Base-by-base conservation (phyloP, 2,113 vertebrate genomes). In the Octodon degus region DNA sequence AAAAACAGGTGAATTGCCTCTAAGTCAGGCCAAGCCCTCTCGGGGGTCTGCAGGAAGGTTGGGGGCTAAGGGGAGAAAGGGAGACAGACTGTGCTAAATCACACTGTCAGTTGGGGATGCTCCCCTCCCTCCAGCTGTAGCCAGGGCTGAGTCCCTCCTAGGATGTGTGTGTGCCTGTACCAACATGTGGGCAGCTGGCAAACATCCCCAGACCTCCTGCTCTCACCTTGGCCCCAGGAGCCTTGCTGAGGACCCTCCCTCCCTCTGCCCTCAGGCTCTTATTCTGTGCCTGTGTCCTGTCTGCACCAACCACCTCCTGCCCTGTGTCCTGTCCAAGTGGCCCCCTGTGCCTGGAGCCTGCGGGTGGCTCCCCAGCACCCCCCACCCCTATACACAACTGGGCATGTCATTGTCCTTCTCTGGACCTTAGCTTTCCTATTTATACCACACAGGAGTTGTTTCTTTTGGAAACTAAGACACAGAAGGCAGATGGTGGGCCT, bases 1-100 rank as follows among this genome's bases (percentile, higher is more conserved):
- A 97, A 98, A 98, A 98, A 95, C 97, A 98, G 97, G 97, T 97
- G 96, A 97, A 97, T 96, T 76, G 85, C 86, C 79, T 97, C 55
- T 82, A 88, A 91, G 94, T 94, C 86, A 90, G 92, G 27, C 97
- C 91, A 88, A 93, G 94, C 90, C 93, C 67, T 92, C 92, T 91
- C 89, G 68, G 20, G 86, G 95, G 93, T 96, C 94, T 97, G 67
- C 10, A 34, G 85, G 67, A 96, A 95, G 96, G 37, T 65, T 96
- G 96, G 79, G 95, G 88, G 88, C 62, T 77, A 62, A 95, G 91
- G 14, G 62, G 89, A 90, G 83, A 96, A 80, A 92, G 50, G 84
- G 50, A 95, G 86, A 96, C 50, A 95, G 86, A 96, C 76, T 90
- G 90, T 96, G 97, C 97, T 97, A 95, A 97, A 98, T 98, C 94